Conservation (phyloP, 2,113 vertebrate genomes). For the Percopsis transmontana region DNA sequence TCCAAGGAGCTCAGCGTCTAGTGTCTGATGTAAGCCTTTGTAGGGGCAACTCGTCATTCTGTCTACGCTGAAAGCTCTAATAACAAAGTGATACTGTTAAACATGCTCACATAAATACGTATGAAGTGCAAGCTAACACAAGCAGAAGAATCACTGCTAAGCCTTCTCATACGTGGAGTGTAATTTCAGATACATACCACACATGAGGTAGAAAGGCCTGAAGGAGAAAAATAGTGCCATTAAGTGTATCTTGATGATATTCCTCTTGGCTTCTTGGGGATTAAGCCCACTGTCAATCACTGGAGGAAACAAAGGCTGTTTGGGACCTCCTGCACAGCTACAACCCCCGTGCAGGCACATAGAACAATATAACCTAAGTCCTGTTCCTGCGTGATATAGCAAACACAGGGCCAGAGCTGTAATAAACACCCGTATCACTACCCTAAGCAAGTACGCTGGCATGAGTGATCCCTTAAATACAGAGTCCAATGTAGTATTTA, state of each 20-base stretch:
- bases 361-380: background rate
- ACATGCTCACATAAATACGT: slow-evolving; percentile 66
- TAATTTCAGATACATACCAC: slow-evolving; percentile 74
- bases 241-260: slow-evolving; percentile 68
- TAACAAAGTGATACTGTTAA: slow-evolving; percentile 63
- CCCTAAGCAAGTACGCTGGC: slow-evolving; percentile 28
- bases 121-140: slow-evolving; percentile 70
- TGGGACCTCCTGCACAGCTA: slow-evolving; percentile 56
- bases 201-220: slow-evolving; percentile 70
- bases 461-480: slow-evolving; percentile 41
- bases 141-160: slow-evolving; percentile 56
- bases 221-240: slow-evolving; percentile 62
- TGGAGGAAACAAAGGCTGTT: slow-evolving; percentile 45
- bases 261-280: slow-evolving; percentile 65
- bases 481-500: slow-evolving; percentile 5
- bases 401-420: background rate
- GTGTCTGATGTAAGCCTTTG: slow-evolving; percentile 61
- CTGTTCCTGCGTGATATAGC: background rate
- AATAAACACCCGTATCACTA: slow-evolving; percentile 4
- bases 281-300: slow-evolving; percentile 59
- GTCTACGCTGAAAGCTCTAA: slow-evolving; percentile 51
- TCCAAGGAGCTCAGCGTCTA: slow-evolving; percentile 39
- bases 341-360: background rate
- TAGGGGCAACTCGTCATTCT: slow-evolving; percentile 59
- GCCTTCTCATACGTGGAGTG: slow-evolving; percentile 62